A percentile compares a stretch with the other conserved stretches of the same genome.
phyloP scores from a whole-genome alignment of 2,797 vertebrate species.

The Scomberomorus guttatus region DNA sequence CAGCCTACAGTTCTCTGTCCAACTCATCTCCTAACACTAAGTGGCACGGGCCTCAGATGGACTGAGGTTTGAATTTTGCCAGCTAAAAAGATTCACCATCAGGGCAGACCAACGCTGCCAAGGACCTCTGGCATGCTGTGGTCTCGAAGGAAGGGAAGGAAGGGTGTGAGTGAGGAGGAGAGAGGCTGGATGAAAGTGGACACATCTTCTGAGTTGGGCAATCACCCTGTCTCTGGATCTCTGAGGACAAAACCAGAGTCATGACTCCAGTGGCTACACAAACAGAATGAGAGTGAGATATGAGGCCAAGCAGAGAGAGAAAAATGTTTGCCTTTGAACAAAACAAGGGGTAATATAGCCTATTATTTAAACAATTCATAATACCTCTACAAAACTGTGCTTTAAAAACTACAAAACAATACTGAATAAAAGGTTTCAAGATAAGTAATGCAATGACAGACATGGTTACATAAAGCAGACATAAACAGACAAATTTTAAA shows the following conservation, averaged over 20 bases:
- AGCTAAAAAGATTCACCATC: conserved; percentile 64
- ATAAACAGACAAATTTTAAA: background rate
- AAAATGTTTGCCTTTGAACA: background rate
- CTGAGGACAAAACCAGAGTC: conserved; percentile 16
- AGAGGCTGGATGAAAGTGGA: conserved; percentile 41
- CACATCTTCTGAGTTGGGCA: conserved; percentile 42
- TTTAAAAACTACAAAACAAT: background rate
- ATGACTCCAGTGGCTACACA: conserved; percentile 34
- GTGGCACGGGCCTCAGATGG: conserved; percentile 49
- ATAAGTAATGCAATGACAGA: background rate
- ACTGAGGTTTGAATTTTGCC: conserved; percentile 37
- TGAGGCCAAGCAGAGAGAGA: background rate
- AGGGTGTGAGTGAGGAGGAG: background rate
- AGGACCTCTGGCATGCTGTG: conserved; percentile 59
- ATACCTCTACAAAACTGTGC: background rate
- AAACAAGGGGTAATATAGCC: background rate
- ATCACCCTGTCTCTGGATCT: conserved; percentile 50
- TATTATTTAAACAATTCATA: background rate
- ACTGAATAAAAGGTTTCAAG: conserved; percentile 8
- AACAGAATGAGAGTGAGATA: conserved; percentile 22
- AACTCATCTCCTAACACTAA: conserved; percentile 63
- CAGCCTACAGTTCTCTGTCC: conserved; percentile 54
- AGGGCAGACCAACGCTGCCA: conserved; percentile 58
- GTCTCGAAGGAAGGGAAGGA: conserved; percentile 24
- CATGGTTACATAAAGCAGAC: background rate